Percentiles rank a stretch among this genome's conserved stretches.
phyloP scores from a whole-genome alignment of 2,113 vertebrate genomes.

The Symphodus melops region DNA sequence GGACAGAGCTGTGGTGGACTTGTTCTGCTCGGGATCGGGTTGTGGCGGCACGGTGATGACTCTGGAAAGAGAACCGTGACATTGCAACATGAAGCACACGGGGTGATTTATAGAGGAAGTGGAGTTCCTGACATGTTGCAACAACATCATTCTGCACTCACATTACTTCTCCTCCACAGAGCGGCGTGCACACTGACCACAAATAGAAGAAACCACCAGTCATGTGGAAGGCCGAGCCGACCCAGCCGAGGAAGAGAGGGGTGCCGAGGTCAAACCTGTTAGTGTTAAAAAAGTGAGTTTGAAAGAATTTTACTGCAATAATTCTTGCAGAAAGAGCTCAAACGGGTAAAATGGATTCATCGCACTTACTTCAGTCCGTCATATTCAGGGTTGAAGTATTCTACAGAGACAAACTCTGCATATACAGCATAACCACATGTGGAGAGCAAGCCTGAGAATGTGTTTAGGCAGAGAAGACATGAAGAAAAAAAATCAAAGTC shows the following conservation, averaged over 20 bases:
- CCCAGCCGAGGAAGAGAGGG: constrained; percentile 84
- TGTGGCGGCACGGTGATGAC: constrained; percentile 10
- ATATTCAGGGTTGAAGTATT: constrained; percentile 69
- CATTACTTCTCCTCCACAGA: constrained; percentile 55
- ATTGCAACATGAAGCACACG: neutral
- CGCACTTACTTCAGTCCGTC: constrained; percentile 73
- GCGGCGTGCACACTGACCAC: constrained; percentile 73
- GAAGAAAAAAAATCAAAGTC: too few species aligned
- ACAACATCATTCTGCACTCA: constrained; percentile 55
- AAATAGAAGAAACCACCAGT: constrained; percentile 79
- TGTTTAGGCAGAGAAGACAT: neutral
- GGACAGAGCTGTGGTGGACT: constrained; percentile 52
- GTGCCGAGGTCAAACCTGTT: constrained; percentile 82
- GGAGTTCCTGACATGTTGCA: neutral
- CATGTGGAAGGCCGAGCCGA: constrained; percentile 76
- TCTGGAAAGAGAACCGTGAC: constrained; percentile 43
- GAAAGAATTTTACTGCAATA: neutral
- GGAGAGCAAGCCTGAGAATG: constrained; percentile 69
- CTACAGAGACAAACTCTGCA: constrained; percentile 71
- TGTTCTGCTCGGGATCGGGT: constrained; percentile 54
- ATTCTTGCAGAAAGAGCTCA: neutral
- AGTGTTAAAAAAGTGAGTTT: neutral
- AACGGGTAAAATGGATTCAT: too few species aligned
- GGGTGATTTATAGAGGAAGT: constrained; percentile 29
- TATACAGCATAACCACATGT: constrained; percentile 78